Evolutionary conservation across 1,140 invertebrate species (phyloP).

Genomic region (Lutraria rhynchaena): DNA sequence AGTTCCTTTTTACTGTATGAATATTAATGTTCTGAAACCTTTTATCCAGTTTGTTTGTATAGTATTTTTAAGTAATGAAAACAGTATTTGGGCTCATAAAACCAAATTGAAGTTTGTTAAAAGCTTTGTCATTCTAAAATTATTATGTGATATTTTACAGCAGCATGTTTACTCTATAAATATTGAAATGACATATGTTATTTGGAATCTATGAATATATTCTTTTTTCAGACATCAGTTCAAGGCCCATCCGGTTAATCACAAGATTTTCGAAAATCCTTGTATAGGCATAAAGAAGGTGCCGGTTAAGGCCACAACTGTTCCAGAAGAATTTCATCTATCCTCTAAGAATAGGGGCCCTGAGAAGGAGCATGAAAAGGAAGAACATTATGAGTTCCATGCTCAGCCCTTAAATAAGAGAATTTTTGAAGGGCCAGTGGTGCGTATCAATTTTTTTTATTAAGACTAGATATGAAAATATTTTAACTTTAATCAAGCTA

Average conservation of each 20-base stretch:
- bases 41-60: too few relatives aligned
- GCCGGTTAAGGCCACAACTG: constrained; percentile 70
- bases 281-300: constrained; percentile 71
- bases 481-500: too few relatives aligned
- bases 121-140: too few relatives aligned
- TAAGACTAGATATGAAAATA: background rate
- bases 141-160: too few relatives aligned
- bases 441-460: constrained; percentile 55
- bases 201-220: too few relatives aligned
- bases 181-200: too few relatives aligned
- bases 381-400: constrained; percentile 77
- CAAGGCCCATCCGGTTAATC: constrained; percentile 78
- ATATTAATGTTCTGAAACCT: too few relatives aligned
- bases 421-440: constrained; percentile 77
- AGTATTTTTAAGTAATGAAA: too few relatives aligned
- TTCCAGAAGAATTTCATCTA: constrained; percentile 73
- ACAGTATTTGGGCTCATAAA: too few relatives aligned
- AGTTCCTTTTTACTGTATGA: too few relatives aligned
- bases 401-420: constrained; percentile 77
- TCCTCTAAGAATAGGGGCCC: constrained; percentile 50
- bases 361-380: constrained; percentile 19
- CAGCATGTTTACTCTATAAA: too few relatives aligned
- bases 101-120: too few relatives aligned
- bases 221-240: constrained; percentile 78
- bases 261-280: constrained; percentile 73